Base-by-base conservation (phyloP, 2,888 invertebrate genomes). In the Synergus laeviventris region DNA sequence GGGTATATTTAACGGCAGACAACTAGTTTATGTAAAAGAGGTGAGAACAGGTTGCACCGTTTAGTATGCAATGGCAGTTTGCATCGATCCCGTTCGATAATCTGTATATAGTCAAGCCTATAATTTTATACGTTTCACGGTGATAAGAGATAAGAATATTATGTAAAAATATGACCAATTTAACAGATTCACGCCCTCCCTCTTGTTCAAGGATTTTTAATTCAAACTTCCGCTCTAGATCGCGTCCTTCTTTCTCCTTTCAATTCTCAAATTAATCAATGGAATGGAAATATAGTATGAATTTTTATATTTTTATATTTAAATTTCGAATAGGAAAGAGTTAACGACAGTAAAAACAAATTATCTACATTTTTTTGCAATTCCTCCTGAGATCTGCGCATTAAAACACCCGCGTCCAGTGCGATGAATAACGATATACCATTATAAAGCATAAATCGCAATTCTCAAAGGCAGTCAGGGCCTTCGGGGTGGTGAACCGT, bases 1-100 rank as follows among this genome's bases (percentile, higher is more conserved):
- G 21, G 45, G 21, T 45, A 70, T 31, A 70, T 70, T 70, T 70
- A 21, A 14, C n/a, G 70, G 1, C 12, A 70, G 24, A 24, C 21
- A 70, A 70, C 24, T 70, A 31, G 49, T 14, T 14, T 42, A 64
- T 49, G 70, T 12, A 70, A 54, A 70, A 70, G 31, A 70, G 70
- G 70, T 70, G 70, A 49, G 70, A 70, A 70, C 70, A 54, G 70
- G 70, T 70, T 70, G 45, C 16, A 16, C 5, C 31, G 70, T 36
- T 70, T 70, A 49, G 45, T 49, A 70, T 70, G 70, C 70, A 70
- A 45, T 70, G 70, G 45, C n/a, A 70, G 70, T 70, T 70, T 70
- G n/a, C 36, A 70, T 70, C 31, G 31, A 70, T 31, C 31, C 31
- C 49, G 70, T 70, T 70, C 49, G 49, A 49, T 70, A 49, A 31